Conservation (phyloP, 2,888 invertebrate species). For the Ichneumoninae sp. region DNA sequence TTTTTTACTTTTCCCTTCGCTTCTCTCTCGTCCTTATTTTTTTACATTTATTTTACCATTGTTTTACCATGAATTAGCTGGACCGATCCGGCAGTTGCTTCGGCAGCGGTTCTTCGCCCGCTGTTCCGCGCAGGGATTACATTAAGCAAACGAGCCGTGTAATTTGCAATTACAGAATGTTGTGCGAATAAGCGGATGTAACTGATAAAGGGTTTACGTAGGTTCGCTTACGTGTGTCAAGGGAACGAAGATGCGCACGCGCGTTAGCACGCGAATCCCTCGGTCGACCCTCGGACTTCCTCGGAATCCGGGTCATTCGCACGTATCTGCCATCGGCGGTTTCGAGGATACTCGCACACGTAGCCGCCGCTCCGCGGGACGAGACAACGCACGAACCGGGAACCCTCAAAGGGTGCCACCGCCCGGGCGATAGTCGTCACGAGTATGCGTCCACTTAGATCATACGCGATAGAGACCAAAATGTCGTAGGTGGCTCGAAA, state of each 20-base stretch:
- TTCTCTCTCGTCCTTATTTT: constrained; percentile 10
- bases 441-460: constrained; percentile 41
- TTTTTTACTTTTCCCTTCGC: constrained; percentile 6
- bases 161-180: constrained; percentile 37
- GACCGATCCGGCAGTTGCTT: constrained; percentile 47
- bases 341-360: constrained; percentile 27
- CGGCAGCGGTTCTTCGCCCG: constrained; percentile 48
- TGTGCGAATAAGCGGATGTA: background rate
- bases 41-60: constrained; percentile 53
- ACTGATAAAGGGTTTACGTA: constrained; percentile 17
- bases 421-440: constrained; percentile 48
- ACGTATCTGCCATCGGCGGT: constrained; percentile 60
- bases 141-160: constrained; percentile 1
- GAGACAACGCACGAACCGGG: constrained; percentile 34
- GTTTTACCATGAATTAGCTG: constrained; percentile 60
- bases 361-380: background rate
- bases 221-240: background rate
- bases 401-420: constrained; percentile 63
- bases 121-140: constrained; percentile 33
- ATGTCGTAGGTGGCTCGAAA: constrained; percentile 50
- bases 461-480: constrained; percentile 55
- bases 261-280: constrained; percentile 12
- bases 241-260: constrained; percentile 18
- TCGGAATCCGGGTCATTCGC: constrained; percentile 63
- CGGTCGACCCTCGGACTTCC: constrained; percentile 28